These are phyloP conservation scores for Polydrusus cervinus DNA, from an alignment of 2,888 invertebrate genomes.

Conservation along the genomic window DNA sequence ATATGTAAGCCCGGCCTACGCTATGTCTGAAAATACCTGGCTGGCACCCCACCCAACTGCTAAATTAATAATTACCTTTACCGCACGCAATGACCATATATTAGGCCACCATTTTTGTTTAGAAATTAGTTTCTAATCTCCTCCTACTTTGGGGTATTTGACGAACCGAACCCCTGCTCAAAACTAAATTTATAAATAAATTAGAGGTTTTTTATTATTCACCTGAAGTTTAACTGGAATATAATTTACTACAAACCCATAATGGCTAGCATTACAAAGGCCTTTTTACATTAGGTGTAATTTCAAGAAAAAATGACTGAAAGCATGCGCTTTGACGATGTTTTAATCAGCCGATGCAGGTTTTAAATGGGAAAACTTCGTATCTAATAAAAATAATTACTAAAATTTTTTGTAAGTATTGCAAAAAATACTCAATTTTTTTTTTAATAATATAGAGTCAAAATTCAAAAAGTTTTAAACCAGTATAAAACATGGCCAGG, in stretches of 20 bases:
- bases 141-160: slow-evolving; percentile 54
- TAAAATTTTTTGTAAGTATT: no score
- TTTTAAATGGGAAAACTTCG: no score
- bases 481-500: no score
- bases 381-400: no score
- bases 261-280: neutral
- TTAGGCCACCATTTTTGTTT: slow-evolving; percentile 62
- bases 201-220: slow-evolving; percentile 10
- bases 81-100: slow-evolving; percentile 59
- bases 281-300: no score
- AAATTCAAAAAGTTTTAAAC: no score
- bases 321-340: no score
- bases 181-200: slow-evolving; percentile 13
- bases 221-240: slow-evolving; percentile 6
- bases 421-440: no score
- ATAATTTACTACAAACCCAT: neutral
- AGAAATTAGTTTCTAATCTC: slow-evolving; percentile 60
- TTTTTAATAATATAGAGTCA: no score
- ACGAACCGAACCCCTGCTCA: slow-evolving; percentile 13
- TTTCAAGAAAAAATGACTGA: no score
- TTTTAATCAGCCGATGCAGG: no score
- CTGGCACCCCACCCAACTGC: slow-evolving; percentile 55
- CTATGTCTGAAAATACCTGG: slow-evolving; percentile 53
- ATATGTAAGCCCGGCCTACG: slow-evolving; percentile 54
- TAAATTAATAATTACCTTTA: slow-evolving; percentile 59